Evolutionary conservation across 2,888 invertebrate genomes (phyloP), one percentile per base, ranked within the genome.

Genomic region (Ennomos erosarius): DNA sequence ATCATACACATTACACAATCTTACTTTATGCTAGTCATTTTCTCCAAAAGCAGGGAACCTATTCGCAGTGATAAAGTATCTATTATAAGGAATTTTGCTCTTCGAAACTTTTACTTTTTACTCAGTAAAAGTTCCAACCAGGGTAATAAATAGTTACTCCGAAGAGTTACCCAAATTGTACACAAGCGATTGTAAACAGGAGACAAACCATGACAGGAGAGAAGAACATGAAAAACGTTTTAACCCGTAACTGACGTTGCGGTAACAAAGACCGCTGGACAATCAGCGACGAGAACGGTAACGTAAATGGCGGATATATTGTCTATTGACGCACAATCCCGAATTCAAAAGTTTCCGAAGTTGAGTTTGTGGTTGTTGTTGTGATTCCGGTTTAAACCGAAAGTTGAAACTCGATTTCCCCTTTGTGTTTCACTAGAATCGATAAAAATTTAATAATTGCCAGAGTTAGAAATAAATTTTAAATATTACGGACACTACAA

Each of bases 201-300:
- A 83, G 84, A 78, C 82, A 72, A 63, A 73, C 70, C 71, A 64
- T 75, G 76, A 77, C 78, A 74, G 67, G 69, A 48, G 67, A 74
- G 67, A 69, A 48, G 67, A 71, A 90, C 90, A 90, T 69, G 87
- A 79, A 85, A 90, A 90, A 78, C 85, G 81, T 90, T 90, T 90
- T 88, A 90, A 85, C 86, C 82, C 82, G 70, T 67, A 71, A 71
- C 71, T 62, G 62, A 72, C 69, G 65, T 40, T 81, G 84, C 74
- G 88, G 85, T 81, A 81, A 50, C 67, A 67, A 59, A 72, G 74
- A 74, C 68, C 64, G 49, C 53, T 13, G 49, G 46, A 57, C 52
- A 55, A 64, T 60, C 49, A 45, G n/a, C 61, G 46, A 44, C 43
- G 47, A 1, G 16, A n/a, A 16, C 16, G 16, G 16, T 16, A 3